Evolutionary conservation across 2,113 vertebrate genomes (phyloP).

Genomic region (Calypte anna): DNA sequence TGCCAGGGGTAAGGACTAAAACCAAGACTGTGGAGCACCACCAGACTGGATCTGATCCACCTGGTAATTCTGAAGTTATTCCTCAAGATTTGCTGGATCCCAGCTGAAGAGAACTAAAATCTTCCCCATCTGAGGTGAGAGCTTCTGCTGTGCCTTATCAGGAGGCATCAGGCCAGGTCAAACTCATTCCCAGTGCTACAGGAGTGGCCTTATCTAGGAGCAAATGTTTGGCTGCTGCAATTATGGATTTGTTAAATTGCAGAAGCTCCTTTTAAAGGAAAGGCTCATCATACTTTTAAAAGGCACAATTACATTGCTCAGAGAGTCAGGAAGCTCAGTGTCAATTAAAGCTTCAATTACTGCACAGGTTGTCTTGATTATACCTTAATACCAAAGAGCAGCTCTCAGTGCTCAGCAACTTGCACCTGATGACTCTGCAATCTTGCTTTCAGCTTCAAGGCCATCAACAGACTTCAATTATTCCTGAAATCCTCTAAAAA

Average conservation of each 20-base stretch:
- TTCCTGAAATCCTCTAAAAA: accelerated
- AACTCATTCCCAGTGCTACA: neutral
- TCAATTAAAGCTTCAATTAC: neutral
- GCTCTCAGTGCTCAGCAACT: neutral
- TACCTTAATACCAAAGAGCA: neutral
- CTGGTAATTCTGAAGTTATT: neutral
- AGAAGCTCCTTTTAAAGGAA: neutral
- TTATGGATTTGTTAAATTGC: neutral
- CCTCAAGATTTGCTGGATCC: neutral
- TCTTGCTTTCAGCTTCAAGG: accelerated
- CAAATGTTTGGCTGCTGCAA: conserved; percentile 3
- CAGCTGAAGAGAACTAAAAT: neutral
- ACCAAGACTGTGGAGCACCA: neutral
- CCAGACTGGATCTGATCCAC: accelerated
- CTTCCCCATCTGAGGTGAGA: neutral
- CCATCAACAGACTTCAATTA: accelerated
- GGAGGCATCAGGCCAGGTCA: conserved; percentile 51
- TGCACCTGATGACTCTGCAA: neutral
- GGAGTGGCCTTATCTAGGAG: conserved; percentile 47
- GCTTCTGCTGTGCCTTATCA: conserved; percentile 35
- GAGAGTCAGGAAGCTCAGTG: neutral
- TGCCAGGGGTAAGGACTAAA: neutral
- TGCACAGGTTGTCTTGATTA: neutral
- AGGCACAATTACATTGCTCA: neutral
- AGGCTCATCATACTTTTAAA: neutral